A percentile compares a stretch with the other conserved stretches of the same genome.
These are phyloP conservation scores for Urosaurus nigricauda DNA, from an alignment of 2,797 vertebrate genomes.

Conservation along the genomic window DNA sequence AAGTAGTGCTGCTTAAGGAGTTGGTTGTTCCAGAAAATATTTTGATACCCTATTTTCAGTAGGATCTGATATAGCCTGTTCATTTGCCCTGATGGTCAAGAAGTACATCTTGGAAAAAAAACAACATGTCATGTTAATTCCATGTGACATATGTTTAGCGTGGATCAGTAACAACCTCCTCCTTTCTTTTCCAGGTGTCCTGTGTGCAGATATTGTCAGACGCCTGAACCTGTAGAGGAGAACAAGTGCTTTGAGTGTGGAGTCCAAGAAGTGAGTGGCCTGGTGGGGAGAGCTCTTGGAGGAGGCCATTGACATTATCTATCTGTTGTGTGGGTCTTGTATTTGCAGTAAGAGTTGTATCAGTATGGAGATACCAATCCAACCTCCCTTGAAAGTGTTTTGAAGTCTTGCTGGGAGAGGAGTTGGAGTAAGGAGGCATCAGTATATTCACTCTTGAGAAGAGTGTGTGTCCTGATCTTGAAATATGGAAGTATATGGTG, in stretches of 20 bases:
- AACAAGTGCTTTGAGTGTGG: constrained; percentile 99
- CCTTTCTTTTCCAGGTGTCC: constrained; percentile 87
- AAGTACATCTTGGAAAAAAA: too few relatives aligned
- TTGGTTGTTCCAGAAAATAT: too few relatives aligned
- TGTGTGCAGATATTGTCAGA: constrained; percentile 97
- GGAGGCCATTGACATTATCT: not conserved
- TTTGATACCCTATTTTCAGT: too few relatives aligned
- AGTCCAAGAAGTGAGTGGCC: constrained; percentile 93
- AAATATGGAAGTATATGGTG: too few relatives aligned
- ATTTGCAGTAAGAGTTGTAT: not conserved
- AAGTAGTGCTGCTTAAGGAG: too few relatives aligned
- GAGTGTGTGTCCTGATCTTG: too few relatives aligned
- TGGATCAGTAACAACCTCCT: constrained; percentile 1
- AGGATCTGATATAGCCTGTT: too few relatives aligned
- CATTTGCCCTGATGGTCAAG: too few relatives aligned
- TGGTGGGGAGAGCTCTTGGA: constrained; percentile 41
- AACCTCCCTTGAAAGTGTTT: too few relatives aligned
- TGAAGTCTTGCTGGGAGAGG: not conserved
- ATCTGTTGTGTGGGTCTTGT: too few relatives aligned
- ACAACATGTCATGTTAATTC: too few relatives aligned
- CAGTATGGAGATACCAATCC: too few relatives aligned
- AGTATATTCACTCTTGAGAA: not conserved
- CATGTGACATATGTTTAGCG: not conserved
- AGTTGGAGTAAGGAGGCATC: not conserved
- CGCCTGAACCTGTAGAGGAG: constrained; percentile 96